Evolutionary conservation across 2,113 vertebrate species (phyloP), one percentile per base, ranked within the genome.

Genomic region (Edolisoma coerulescens): DNA sequence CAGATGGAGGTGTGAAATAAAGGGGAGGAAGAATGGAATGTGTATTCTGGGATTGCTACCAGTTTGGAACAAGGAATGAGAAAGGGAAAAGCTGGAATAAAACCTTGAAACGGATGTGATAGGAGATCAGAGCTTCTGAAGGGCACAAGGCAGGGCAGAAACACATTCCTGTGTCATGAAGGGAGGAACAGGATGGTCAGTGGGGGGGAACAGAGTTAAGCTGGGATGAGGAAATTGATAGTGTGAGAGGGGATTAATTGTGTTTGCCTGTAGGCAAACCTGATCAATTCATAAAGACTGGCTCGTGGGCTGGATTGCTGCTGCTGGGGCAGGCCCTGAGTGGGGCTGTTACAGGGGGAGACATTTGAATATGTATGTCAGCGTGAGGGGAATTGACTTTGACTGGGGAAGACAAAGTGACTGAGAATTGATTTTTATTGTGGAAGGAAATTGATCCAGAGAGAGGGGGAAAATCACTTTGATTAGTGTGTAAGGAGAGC

Each of bases 391-490:
- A 96, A 97, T 96, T 96, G 94, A 93, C 94, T 97, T 96, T 94
- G 96, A 96, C 96, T 91, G 90, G 70, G 80, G 59, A 94, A 95
- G 95, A 86, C 95, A 90, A 96, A 96, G 87, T 88, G 92, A 95
- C 96, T 94, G 79, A 86, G 71, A 84, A 93, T 95, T 96, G 93
- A 96, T 97, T 97, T 97, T 96, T 84, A 93, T 94, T 86, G 87
- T 84, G 79, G 87, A 88, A 84, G 90, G 84, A 95, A 95, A 96
- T 95, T 94, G 93, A 96, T 94, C 50, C 71, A 77, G 85, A 77
- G 85, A 61, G 82, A 78, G 73, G 33, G 35, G 80, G 75, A 11
- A 93, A 86, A 93, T 71, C 92, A 75, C 69, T 94, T 96, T 82
- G 77, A 82, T 93, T 89, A 64, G 69, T 71, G 60, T 56, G 65